Base-by-base conservation (phyloP, 2,113 vertebrate species). In the Cyanocitta stelleri region DNA sequence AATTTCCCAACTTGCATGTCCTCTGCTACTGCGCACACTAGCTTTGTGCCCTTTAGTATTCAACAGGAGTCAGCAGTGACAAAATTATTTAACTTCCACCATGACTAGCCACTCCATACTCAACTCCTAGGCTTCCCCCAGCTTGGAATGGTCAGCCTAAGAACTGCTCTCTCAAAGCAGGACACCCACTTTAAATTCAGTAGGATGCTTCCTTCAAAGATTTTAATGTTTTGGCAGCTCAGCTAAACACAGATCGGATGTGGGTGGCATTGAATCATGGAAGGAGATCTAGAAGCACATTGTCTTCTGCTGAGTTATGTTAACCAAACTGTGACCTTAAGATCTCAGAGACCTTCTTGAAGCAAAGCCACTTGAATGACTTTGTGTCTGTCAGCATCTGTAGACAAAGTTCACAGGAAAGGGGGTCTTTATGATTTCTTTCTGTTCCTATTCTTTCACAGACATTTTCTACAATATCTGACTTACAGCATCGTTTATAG, bases 161-260 rank as follows among this genome's bases (percentile, higher is more conserved):
- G 54, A 69, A 78, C 4, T 58, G 76, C 27, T 90, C 61, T 78
- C 73, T 86, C 74, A 82, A 91, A 78, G 68, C 74, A 76, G 74
- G n/a, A 43, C 68, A 87, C 48, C 23, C 72, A 63, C 33, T 64
- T 85, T 44, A 58, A 86, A 93, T 85, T 86, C 75, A 55, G 30
- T 46, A 44, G 48, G 22, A 90, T 89, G 68, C n/a, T 84, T 92
- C 87, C 51, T 86, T 90, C 61, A 55, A 13, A 62, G n/a, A 77
- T 58, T 69, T 81, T 67, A 71, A 73, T 76, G 37, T 90, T 95
- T 96, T 90, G 91, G 68, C 64, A 96, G 73, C 61, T 94, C 71
- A 12, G 11, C 44, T 61, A 77, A 94, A 84, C 37, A 69, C 74
- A 83, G 48, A 84, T 93, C 68, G 95, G 37, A 29, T 64, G 27